Evolutionary conservation across 2,113 vertebrate species (phyloP).

Genomic region (Phalacrocorax aristotelis): DNA sequence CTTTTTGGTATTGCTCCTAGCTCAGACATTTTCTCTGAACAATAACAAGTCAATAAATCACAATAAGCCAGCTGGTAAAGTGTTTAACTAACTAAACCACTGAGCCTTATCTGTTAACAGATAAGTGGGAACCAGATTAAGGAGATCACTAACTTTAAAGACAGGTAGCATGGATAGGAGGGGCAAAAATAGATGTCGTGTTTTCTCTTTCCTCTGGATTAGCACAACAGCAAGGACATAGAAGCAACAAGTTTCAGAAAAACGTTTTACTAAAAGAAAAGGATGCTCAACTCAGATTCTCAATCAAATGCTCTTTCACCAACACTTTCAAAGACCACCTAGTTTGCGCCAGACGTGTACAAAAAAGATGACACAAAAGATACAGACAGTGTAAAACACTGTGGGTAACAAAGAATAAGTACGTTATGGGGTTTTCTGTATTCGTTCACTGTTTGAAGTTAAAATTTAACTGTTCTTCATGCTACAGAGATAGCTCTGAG

Average conservation of each 20-base stretch:
- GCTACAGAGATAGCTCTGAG: not conserved
- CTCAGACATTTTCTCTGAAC: not conserved
- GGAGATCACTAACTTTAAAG: slow-evolving; percentile 18
- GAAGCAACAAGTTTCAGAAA: not conserved
- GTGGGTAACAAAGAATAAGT: not conserved
- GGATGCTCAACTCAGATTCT: not conserved
- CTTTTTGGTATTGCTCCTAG: not conserved
- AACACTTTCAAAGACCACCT: not conserved
- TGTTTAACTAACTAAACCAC: slow-evolving; percentile 42
- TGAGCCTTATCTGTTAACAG: slow-evolving; percentile 43
- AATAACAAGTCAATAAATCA: slow-evolving; percentile 36
- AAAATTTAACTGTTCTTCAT: not conserved
- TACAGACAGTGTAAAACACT: not conserved
- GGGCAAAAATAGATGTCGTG: not conserved
- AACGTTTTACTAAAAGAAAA: not conserved
- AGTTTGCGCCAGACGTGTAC: not conserved
- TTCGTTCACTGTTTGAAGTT: not conserved
- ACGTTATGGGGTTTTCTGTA: not conserved
- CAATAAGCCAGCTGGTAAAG: not conserved
- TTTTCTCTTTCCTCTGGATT: not conserved
- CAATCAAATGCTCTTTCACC: not conserved
- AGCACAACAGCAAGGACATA: not conserved
- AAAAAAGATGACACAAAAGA: not conserved
- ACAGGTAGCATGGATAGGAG: not conserved
- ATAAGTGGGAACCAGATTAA: slow-evolving; percentile 25